Percentiles rank a stretch among this genome's conserved stretches.
Conservation (phyloP, 2,113 vertebrate genomes). For the Todiramphus saurophagus region DNA sequence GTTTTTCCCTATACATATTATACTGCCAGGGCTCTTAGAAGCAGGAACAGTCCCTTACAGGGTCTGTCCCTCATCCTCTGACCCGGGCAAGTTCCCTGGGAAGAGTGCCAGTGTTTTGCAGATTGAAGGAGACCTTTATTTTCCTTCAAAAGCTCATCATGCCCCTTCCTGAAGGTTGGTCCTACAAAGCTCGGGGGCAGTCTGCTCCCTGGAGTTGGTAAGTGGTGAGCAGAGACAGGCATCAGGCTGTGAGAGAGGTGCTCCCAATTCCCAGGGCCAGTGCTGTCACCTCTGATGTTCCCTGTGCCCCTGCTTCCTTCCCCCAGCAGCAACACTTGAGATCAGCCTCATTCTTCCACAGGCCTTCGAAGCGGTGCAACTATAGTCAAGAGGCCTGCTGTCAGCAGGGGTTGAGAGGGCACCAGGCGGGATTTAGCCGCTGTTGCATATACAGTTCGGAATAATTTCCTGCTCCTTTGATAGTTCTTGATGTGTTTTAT, state of each 20-base stretch:
- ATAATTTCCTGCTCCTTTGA: slow-evolving; percentile 35
- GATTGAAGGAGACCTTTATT: neutral
- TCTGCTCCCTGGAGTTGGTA: neutral
- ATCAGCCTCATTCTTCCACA: neutral
- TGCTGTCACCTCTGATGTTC: neutral
- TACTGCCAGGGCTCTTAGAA: neutral
- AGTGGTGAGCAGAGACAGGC: neutral
- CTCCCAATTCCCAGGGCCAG: neutral
- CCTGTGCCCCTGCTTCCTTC: neutral
- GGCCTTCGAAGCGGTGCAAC: neutral
- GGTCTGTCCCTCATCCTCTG: neutral
- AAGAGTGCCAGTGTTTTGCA: neutral
- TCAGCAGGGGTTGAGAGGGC: neutral
- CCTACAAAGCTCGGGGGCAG: neutral
- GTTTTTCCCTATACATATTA: neutral
- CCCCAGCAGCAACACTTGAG: neutral
- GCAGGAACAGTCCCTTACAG: neutral
- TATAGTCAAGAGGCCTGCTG: neutral
- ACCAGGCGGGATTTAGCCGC: neutral
- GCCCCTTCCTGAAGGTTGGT: neutral
- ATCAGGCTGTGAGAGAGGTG: neutral
- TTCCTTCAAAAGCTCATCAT: neutral
- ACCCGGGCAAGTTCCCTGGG: neutral
- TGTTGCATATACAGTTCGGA: slow-evolving; percentile 58
- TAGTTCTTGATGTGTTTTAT: slow-evolving; percentile 24